Conservation (phyloP, 2,113 vertebrate species). For the Megaceryle torquata region DNA sequence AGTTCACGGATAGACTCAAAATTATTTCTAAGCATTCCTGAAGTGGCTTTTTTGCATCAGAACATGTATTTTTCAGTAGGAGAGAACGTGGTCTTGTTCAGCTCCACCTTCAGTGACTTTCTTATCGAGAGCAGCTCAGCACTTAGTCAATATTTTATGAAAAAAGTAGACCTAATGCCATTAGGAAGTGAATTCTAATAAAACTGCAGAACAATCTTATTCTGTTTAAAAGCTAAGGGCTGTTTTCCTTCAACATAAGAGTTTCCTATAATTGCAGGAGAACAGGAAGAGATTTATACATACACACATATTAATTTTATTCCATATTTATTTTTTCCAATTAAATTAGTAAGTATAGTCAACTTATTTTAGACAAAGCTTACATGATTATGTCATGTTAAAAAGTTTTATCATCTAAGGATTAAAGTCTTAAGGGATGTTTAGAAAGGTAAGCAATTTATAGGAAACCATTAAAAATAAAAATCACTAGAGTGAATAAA, state of each 20-base stretch:
- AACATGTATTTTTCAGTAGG: background rate
- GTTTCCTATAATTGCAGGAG: background rate
- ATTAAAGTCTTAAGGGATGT: background rate
- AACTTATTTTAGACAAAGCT: background rate
- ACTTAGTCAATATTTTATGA: background rate
- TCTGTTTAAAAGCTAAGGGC: background rate
- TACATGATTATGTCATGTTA: background rate
- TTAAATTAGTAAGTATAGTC: background rate
- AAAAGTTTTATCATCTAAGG: background rate
- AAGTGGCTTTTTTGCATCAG: background rate
- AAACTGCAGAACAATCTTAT: background rate
- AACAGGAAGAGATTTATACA: background rate
- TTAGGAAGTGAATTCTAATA: background rate
- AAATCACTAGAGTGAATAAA: conserved; percentile 40
- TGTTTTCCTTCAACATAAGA: background rate
- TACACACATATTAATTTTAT: background rate
- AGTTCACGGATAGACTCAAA: background rate
- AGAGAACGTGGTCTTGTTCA: background rate
- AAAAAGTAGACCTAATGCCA: background rate
- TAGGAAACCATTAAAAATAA: conserved; percentile 8
- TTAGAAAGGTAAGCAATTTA: conserved; percentile 5
- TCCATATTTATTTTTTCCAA: background rate
- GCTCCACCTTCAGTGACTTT: background rate
- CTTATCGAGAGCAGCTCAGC: background rate
- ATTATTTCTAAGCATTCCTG: background rate